Conservation (phyloP, 2,888 invertebrate genomes). For the Prostheceraeus crozeri region DNA sequence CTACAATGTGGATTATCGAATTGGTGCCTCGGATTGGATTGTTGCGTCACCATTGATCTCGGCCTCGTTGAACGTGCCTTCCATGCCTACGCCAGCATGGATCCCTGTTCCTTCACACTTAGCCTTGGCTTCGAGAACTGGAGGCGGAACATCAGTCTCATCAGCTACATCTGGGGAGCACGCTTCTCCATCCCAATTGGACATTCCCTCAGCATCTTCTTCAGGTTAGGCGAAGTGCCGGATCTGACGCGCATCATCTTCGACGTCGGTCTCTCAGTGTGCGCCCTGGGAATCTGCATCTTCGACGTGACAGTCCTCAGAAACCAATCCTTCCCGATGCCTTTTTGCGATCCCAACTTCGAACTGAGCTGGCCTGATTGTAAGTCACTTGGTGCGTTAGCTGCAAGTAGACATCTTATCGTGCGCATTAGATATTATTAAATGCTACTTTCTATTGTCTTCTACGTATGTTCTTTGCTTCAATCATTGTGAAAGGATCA, state of each 20-base stretch:
- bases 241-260: too few relatives aligned
- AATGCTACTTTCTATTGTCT: too few relatives aligned
- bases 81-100: constrained; percentile 41
- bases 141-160: constrained; percentile 39
- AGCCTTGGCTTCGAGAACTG: constrained; percentile 44
- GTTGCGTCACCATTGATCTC: constrained; percentile 41
- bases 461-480: too few relatives aligned
- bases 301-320: too few relatives aligned
- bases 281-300: neutral
- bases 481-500: too few relatives aligned
- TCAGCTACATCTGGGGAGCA: constrained; percentile 42
- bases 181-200: neutral
- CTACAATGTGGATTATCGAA: constrained; percentile 38
- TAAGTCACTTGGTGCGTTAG: too few relatives aligned
- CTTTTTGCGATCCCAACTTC: too few relatives aligned
- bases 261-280: neutral
- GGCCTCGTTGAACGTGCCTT: constrained; percentile 41
- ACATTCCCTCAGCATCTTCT: neutral
- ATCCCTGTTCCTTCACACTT: constrained; percentile 43
- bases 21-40: constrained; percentile 41
- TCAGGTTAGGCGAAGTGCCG: too few relatives aligned
- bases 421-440: too few relatives aligned
- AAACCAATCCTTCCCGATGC: too few relatives aligned
- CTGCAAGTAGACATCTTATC: too few relatives aligned
- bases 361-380: too few relatives aligned